These are phyloP conservation scores for Sinocyclocheilus grahami DNA, from an alignment of 2,113 vertebrate species.

Conservation along the genomic window DNA sequence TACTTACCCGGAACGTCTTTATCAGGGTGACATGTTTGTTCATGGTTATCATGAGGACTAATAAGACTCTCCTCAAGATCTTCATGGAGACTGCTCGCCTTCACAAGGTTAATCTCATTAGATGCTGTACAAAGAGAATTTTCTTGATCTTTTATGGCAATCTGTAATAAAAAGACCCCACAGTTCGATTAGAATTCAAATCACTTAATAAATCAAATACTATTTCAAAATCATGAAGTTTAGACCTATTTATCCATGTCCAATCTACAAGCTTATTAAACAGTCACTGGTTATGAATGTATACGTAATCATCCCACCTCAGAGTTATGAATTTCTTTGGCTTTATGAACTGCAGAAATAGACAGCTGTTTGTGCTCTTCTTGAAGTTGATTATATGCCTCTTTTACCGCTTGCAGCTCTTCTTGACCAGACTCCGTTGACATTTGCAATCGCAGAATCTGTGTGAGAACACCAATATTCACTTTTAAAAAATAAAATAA, in stretches of 20 bases:
- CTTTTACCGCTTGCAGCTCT: slow-evolving; percentile 71
- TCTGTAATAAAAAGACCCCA: slow-evolving; percentile 12
- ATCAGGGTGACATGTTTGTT: slow-evolving; percentile 35
- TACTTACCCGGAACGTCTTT: slow-evolving; percentile 55
- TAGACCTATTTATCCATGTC: neutral
- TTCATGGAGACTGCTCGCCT: slow-evolving; percentile 7
- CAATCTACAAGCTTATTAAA: neutral
- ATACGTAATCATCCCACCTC: slow-evolving; percentile 65
- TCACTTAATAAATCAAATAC: neutral
- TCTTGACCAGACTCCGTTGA: slow-evolving; percentile 70
- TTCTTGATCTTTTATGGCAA: neutral
- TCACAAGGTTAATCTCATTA: slow-evolving; percentile 23
- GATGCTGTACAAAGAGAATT: neutral
- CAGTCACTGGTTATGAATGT: neutral
- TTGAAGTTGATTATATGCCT: slow-evolving; percentile 66
- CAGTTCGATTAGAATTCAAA: neutral
- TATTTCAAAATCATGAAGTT: neutral
- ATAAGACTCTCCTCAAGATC: neutral
- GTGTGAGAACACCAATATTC: slow-evolving; percentile 45
- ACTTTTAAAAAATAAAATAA: neutral
- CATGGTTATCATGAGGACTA: slow-evolving; percentile 21
- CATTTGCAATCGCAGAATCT: slow-evolving; percentile 74
- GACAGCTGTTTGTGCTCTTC: slow-evolving; percentile 62
- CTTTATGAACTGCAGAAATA: slow-evolving; percentile 58
- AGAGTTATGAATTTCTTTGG: slow-evolving; percentile 56